Evolutionary conservation across 2,797 vertebrate species (phyloP), one percentile per base, ranked within the genome.

Genomic region (Eulemur mongoz): DNA sequence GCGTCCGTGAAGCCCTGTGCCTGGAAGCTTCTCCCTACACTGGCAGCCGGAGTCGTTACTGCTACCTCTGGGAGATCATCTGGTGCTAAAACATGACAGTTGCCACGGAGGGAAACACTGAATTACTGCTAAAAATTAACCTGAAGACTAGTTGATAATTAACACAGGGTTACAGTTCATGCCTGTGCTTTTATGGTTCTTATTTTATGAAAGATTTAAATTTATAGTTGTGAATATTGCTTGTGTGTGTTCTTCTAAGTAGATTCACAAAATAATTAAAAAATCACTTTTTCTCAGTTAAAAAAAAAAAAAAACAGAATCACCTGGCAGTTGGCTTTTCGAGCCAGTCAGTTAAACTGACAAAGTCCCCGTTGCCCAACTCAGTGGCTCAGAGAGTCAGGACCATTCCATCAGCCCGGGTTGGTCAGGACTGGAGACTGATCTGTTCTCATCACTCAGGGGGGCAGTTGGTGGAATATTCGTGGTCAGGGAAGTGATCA

Each of bases 201-300:
- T 87, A 79, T 97, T 96, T 57, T 23, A 43, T 97, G 98, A 98
- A 98, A 98, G 98, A 97, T 99, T 99, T 98, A 98, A 97, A 98
- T 98, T 99, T 98, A 98, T 96, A 98, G 98, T 98, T 98, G 98
- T 99, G 98, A 98, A 98, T 98, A 98, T 98, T 98, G 98, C 98
- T 98, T 98, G 98, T 97, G 98, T 98, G 98, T 98, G 98, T 98
- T 99, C 98, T 98, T 98, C 97, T 98, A 98, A 98, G 98, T 98
- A 98, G 98, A 98, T 98, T 98, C 98, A 98, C 98, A 97, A 98
- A 98, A 98, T 97, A 95, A 99, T 99, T 99, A 99, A 22, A 54
- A 54, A 23, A 22, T 54, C 22, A 22, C 20, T 54, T 54, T 7
- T 54, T 54, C 54, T 54, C 54, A 54, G 54, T 23, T 54, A 54